phyloP scores from a whole-genome alignment of 2,797 vertebrate genomes.

The Philypnodon macrostomus region DNA sequence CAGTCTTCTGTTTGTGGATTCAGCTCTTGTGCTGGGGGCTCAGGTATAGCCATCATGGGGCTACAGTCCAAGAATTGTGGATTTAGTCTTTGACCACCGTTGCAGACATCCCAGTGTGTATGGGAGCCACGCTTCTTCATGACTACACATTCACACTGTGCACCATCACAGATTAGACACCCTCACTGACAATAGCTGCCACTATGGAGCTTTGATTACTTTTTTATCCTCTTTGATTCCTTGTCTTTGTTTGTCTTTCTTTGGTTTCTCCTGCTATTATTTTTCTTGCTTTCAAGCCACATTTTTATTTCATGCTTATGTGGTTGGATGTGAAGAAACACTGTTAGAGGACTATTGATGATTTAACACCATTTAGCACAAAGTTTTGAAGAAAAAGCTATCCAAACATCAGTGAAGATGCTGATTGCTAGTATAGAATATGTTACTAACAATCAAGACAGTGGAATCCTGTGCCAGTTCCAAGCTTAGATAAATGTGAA shows the following conservation, averaged over 20 bases:
- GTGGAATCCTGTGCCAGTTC: too few species aligned
- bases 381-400: background rate
- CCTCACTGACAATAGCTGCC: slow-evolving; percentile 34
- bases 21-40: slow-evolving; percentile 41
- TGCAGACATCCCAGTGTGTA: too few species aligned
- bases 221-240: slow-evolving; percentile 30
- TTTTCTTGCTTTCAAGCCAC: background rate
- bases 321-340: background rate
- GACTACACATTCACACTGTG: slow-evolving; percentile 47
- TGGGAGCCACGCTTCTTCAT: slow-evolving; percentile 32
- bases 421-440: too few species aligned
- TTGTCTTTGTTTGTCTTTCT: slow-evolving; percentile 3
- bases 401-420: too few species aligned
- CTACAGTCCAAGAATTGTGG: slow-evolving; percentile 40
- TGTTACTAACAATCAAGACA: too few species aligned
- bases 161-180: slow-evolving; percentile 39
- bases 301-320: background rate
- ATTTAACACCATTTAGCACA: slow-evolving; percentile 6
- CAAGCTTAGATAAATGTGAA: too few species aligned
- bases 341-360: background rate
- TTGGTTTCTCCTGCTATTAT: slow-evolving; percentile 4
- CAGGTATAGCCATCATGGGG: slow-evolving; percentile 30
- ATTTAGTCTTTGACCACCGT: slow-evolving; percentile 43
- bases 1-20: slow-evolving; percentile 55
- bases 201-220: slow-evolving; percentile 37